phyloP scores from a whole-genome alignment of 2,888 invertebrate species.

The Caenorhabditis drosophilae region DNA sequence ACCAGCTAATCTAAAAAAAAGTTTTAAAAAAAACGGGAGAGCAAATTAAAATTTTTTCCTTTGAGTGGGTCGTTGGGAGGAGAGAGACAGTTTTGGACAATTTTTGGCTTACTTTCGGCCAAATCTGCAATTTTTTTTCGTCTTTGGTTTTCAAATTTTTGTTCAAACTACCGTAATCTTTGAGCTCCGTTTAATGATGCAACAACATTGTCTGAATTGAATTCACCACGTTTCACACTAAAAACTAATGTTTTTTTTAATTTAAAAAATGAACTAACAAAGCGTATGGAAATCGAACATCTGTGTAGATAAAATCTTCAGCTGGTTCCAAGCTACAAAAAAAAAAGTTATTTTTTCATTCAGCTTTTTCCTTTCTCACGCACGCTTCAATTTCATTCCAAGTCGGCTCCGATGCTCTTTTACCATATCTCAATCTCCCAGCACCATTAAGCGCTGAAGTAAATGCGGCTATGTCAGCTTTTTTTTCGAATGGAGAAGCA shows the following conservation, averaged over 20 bases:
- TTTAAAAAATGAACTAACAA: too few species aligned
- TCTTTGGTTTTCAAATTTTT: neutral
- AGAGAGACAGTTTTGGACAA: too few species aligned
- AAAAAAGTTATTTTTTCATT: neutral
- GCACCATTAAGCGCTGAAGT: slow-evolving; percentile 54
- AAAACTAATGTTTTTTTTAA: too few species aligned
- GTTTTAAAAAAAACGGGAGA: too few species aligned
- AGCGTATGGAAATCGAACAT: too few species aligned
- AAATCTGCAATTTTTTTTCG: slow-evolving; percentile 7
- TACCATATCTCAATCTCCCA: slow-evolving; percentile 57
- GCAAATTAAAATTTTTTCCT: too few species aligned
- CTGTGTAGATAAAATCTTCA: slow-evolving; percentile 11
- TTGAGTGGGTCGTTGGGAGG: too few species aligned
- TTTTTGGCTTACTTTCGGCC: slow-evolving; percentile 11
- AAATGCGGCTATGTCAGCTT: slow-evolving; percentile 49
- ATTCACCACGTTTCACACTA: too few species aligned
- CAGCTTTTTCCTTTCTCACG: neutral
- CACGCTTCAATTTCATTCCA: slow-evolving; percentile 19
- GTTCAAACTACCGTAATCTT: slow-evolving; percentile 44
- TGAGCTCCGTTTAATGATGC: slow-evolving; percentile 51
- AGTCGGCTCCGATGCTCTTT: slow-evolving; percentile 33
- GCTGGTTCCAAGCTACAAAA: neutral
- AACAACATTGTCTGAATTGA: slow-evolving; percentile 38
- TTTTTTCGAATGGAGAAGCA: slow-evolving; percentile 37
- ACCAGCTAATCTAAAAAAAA: too few species aligned